Conservation (phyloP, 1,140 invertebrate species). For the Hylaeus anthracinus region DNA sequence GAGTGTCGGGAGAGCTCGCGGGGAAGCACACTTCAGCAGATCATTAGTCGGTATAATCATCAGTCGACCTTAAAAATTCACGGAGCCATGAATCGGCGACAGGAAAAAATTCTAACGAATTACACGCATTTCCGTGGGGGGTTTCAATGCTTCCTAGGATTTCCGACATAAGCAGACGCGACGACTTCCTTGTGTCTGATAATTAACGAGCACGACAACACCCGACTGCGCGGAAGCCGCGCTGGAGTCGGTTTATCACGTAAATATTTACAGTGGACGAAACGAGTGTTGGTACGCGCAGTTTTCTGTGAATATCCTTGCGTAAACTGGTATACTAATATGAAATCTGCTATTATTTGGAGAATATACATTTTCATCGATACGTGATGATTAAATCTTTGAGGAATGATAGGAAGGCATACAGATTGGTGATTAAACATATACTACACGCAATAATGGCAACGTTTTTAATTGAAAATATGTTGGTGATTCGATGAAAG, state of each 20-base stretch:
- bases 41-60: conserved; percentile 56
- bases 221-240: neutral
- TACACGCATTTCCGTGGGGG: neutral
- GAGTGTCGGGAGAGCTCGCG: conserved; percentile 28
- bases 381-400: no score
- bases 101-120: conserved; percentile 17
- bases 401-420: no score
- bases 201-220: conserved; percentile 4
- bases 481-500: no score
- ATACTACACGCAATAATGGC: no score
- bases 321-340: no score
- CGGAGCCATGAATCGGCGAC: conserved; percentile 8
- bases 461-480: no score
- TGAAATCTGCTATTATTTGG: no score
- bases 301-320: no score
- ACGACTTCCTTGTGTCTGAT: neutral
- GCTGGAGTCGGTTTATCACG: neutral
- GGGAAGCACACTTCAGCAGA: conserved; percentile 30
- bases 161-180: neutral
- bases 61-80: conserved; percentile 40
- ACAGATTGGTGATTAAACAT: no score
- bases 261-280: neutral
- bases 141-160: neutral
- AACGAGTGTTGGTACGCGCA: no score
- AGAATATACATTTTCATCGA: no score